Base-by-base conservation (phyloP, 1,140 invertebrate species). In the Drosophila neocordata region DNA sequence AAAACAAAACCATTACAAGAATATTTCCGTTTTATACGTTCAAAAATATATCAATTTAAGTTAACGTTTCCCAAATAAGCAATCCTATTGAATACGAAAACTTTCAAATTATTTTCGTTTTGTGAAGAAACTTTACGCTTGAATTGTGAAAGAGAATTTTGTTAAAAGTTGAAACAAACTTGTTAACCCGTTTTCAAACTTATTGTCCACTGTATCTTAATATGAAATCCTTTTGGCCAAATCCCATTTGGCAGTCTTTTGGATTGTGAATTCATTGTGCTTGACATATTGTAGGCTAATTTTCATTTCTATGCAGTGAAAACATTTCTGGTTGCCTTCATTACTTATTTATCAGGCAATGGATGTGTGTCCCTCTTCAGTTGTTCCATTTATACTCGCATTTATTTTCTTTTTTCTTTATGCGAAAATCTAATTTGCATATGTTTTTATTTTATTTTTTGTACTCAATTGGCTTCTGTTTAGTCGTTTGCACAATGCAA, bases 361-460 rank as follows among this genome's bases (percentile, higher is more conserved):
- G 44, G 55, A 41, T 66, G 55, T 65, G 60, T 51, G 52, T 52
- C 22, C 15, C 8, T 20, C 15, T 20, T 48, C 9, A 48, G 15
- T 53, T 48, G 56, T 38, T 53, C 15, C 27, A 67, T 41, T 55
- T 51, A 63, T 64, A 24, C 11, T 56, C 35, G 12, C 41, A 9
- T 27, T 41, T 72, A 65, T 76, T 79, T 80, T 27, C 64, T 24
- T 44, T 82, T 77, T 60, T 59, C 65, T 78, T 62, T 79, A 68
- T 83, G 67, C 63, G 53, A 18, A 74, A 83, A 83, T 82, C 79
- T 73, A 75, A 83, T 82, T 82, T 82, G 70, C 79, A 82, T 82
- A 73, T 74, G 68, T 67, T 67, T 74, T n/a, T 31, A n/a, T 31
- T 31, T 41, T 27, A 34, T 60, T 65, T 1, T 35, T 57, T 34